Evolutionary conservation across 2,888 invertebrate genomes (phyloP), one percentile per base, ranked within the genome.

Genomic region (Leucania comma): DNA sequence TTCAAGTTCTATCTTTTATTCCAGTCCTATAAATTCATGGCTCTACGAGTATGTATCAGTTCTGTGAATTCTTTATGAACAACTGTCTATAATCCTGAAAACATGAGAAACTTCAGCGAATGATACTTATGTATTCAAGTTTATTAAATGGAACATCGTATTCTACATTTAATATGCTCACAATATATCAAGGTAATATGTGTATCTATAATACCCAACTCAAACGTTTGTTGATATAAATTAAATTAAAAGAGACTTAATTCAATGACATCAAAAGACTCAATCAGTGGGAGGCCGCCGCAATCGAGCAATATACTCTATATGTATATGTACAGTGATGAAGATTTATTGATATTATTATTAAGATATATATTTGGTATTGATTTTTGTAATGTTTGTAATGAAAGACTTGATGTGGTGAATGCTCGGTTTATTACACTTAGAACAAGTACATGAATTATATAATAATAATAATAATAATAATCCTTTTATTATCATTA

Each of bases 261-360:
- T 82, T 83, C 82, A 84, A 82, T 80, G 74, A 82, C 74, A 82
- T 86, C 76, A 86, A 85, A 81, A 82, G 82, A 80, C 74, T 84
- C 80, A 83, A 87, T 86, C 83, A 86, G 76, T 69, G 81, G 69
- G 77, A 82, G 84, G 82, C 78, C 80, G 77, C 75, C 71, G 68
- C 68, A 68, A 67, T 66, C 42, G 72, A 80, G 68, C 60, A 72
- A 80, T 79, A 81, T 64, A 75, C 60, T 69, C 69, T 70, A 61
- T 63, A 75, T 81, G 63, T 68, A 51, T 58, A 50, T 26, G 14
- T 78, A 73, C 42, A 61, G 42, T 70, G 48, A 70, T 72, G 72
- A 73, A 77, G 56, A 66, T 73, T 72, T 72, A 29, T 54, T 17
- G 20, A 29, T 61, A 48, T 54, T 24, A 29, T 74, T 56, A 9